Percentiles rank a stretch among this genome's conserved stretches.
Evolutionary conservation across 2,888 invertebrate species (phyloP).

Genomic region (Platycheirus albimanus): DNA sequence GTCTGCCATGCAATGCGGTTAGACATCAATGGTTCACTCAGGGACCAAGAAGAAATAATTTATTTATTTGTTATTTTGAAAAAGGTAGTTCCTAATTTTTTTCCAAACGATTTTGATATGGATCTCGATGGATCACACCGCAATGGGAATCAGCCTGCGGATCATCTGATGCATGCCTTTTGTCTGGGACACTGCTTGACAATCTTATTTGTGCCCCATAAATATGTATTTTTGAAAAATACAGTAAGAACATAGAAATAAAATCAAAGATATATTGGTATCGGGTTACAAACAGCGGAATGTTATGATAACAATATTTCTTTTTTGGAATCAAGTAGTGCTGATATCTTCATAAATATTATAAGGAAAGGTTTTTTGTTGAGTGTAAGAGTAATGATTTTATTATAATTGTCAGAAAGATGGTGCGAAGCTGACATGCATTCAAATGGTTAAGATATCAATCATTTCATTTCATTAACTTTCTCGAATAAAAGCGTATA

Average conservation of each 20-base stretch:
- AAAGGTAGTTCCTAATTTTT: conserved; percentile 59
- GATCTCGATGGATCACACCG: conserved; percentile 51
- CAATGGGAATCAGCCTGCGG: conserved; percentile 25
- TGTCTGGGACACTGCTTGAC: conserved; percentile 58
- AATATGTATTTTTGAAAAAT: conserved; percentile 14
- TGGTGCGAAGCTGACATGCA: no score
- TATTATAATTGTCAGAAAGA: no score
- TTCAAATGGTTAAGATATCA: no score
- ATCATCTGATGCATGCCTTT: conserved; percentile 5
- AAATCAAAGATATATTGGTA: conserved; percentile 57
- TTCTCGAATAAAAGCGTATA: no score
- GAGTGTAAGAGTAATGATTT: neutral
- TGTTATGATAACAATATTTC: conserved; percentile 40
- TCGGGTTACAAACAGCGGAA: conserved; percentile 56
- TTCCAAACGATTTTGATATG: conserved; percentile 57
- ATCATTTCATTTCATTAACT: no score
- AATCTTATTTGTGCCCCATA: conserved; percentile 56
- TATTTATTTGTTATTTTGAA: conserved; percentile 2
- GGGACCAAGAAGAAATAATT: conserved; percentile 9
- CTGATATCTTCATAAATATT: conserved; percentile 22
- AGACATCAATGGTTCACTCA: conserved; percentile 35
- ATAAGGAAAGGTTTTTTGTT: neutral
- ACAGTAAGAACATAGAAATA: conserved; percentile 62
- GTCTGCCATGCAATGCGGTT: conserved; percentile 27
- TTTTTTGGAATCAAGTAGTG: conserved; percentile 58